Conservation (phyloP, 2,113 vertebrate species). For the Grammomys surdaster region DNA sequence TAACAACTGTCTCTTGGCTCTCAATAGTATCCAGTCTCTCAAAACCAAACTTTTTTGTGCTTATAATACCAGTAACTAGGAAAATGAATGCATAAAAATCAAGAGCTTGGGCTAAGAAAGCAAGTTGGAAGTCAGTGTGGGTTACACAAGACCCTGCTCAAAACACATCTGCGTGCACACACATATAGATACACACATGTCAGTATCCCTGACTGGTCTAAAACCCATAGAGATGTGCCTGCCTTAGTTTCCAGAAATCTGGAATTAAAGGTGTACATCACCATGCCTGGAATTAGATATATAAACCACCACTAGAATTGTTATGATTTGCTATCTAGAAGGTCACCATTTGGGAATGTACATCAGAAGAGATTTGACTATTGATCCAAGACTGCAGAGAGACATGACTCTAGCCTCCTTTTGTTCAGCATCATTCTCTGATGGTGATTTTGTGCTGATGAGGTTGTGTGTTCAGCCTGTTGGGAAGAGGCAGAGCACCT, state of each 20-base stretch:
- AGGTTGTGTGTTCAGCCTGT: slow-evolving; percentile 49
- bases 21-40: not conserved
- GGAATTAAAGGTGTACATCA: not conserved
- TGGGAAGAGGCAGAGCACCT: slow-evolving; percentile 16
- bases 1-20: not conserved
- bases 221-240: not conserved
- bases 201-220: not conserved
- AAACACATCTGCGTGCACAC: not conserved
- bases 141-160: not conserved
- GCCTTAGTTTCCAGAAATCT: not conserved
- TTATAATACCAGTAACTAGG: not conserved
- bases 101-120: not conserved
- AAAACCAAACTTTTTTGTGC: not conserved
- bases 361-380: slow-evolving; percentile 89
- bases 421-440: slow-evolving; percentile 42
- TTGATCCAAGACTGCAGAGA: slow-evolving; percentile 81
- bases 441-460: slow-evolving; percentile 54
- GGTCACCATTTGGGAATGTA: slow-evolving; percentile 87
- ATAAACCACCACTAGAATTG: slow-evolving; percentile 89
- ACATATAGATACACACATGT: not conserved
- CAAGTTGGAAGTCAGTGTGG: not conserved
- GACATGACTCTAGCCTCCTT: slow-evolving; percentile 43
- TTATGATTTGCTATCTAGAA: slow-evolving; percentile 90
- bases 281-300: not conserved
- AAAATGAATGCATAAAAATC: not conserved